phyloP scores from a whole-genome alignment of 1,140 invertebrate genomes.

The Bombus superbus region DNA sequence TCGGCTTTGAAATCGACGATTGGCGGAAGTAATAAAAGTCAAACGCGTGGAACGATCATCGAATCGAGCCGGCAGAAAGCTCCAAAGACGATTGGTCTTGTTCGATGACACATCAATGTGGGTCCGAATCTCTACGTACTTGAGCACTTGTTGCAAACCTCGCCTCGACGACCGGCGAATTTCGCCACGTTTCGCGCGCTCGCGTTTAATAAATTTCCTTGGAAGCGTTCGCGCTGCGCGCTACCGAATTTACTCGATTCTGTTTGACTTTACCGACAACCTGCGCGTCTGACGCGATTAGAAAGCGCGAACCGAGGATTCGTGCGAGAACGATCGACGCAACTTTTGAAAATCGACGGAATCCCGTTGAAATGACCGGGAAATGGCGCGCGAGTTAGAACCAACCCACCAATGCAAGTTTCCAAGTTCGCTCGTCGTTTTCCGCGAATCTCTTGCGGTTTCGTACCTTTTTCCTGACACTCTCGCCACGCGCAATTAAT shows the following conservation, averaged over 20 bases:
- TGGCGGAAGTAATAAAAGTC: too few species aligned
- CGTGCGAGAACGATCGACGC: neutral
- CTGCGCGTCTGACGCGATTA: neutral
- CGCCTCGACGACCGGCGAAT: slow-evolving; percentile 12
- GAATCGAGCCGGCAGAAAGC: too few species aligned
- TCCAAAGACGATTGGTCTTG: neutral
- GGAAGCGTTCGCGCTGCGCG: neutral
- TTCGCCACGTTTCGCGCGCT: slow-evolving; percentile 31
- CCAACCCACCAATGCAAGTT: neutral
- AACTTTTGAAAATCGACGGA: neutral
- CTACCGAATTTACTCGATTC: slow-evolving; percentile 30
- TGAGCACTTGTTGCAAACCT: slow-evolving; percentile 26
- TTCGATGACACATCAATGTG: slow-evolving; percentile 33
- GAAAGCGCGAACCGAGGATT: neutral
- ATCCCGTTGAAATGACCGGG: neutral
- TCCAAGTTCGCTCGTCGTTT: neutral
- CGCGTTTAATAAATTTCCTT: slow-evolving; percentile 53
- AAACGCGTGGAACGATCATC: too few species aligned
- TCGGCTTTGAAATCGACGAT: too few species aligned
- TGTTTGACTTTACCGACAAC: neutral
- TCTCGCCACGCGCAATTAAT: neutral
- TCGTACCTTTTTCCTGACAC: too few species aligned
- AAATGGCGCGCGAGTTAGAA: neutral
- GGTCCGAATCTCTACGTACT: neutral
- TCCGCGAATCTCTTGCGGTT: too few species aligned